phyloP scores from a whole-genome alignment of 2,888 invertebrate species.

The Diploptera punctata region DNA sequence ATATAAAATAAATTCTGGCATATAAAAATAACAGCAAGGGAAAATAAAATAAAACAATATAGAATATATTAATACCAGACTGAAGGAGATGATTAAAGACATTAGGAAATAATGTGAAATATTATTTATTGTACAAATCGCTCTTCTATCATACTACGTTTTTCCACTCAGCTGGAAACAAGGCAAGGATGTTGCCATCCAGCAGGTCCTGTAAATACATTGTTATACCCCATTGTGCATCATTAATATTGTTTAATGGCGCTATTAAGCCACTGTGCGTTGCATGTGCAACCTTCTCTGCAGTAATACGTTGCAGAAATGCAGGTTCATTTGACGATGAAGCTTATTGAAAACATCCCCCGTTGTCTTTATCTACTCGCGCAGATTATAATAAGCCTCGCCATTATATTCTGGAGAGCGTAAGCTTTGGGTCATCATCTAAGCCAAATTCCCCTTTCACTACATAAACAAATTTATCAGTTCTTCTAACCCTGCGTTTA shows the following conservation, averaged over 20 bases:
- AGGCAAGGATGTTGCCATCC: no score
- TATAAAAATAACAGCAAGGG: no score
- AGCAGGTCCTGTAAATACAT: neutral
- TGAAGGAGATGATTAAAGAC: no score
- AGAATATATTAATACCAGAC: no score
- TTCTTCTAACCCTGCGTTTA: neutral
- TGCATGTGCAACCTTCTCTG: conserved; percentile 7
- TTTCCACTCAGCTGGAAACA: neutral
- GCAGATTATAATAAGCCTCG: conserved; percentile 25
- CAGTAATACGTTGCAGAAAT: conserved; percentile 32
- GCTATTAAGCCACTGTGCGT: conserved; percentile 34
- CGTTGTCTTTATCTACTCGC: neutral
- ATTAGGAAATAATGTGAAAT: no score
- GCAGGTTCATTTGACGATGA: conserved; percentile 18
- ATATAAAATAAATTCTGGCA: no score
- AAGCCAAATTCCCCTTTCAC: neutral
- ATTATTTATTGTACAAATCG: no score
- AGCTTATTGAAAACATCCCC: neutral
- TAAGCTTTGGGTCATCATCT: neutral
- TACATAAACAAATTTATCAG: neutral
- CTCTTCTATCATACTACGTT: no score
- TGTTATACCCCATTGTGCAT: conserved; percentile 6
- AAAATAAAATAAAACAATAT: no score
- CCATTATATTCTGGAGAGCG: neutral
- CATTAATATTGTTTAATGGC: conserved; percentile 40